Evolutionary conservation across 2,888 invertebrate genomes (phyloP), one percentile per base, ranked within the genome.

Genomic region (Drosophila kanekoi): DNA sequence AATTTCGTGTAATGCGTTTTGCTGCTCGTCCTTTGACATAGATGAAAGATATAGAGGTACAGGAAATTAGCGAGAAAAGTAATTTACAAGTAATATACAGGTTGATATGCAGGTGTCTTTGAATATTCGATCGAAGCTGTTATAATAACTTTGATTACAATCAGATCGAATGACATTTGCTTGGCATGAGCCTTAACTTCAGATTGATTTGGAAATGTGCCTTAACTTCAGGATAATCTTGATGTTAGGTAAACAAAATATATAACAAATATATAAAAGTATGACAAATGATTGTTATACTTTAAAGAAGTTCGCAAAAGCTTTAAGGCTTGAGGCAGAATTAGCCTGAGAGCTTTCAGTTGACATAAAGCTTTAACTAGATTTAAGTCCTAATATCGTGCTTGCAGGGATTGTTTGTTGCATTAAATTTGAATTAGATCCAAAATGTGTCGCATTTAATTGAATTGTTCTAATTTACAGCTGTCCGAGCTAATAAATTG

Each of bases 1-100:
- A 81, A 72, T 81, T 80, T 74, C 48, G 41, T 62, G 58, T 77
- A 71, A 80, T 76, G 68, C 47, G 72, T 56, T 72, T 65, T 68
- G 44, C 56, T 59, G 10, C 32, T 45, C 44, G 28, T 20, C 43
- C 69, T 53, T 45, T 58, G 52, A 14, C 48, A 9, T 38, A 56
- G 71, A 63, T 76, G 56, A 53, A 59, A 72, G 72, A 60, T 56
- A 32, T 4, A 43, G 14, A 14, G 10, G 57, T 2, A 38, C 14
- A 14, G 63, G 23, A 35, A 49, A 49, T 45, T 45, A 47, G 32
- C 23, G 38, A 20, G 23, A 14, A 28, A 35, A 35, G 9, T 28
- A 23, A 33, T 38, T 38, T 38, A 10, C 33, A 40, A 18, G 18
- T 14, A 47, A 13, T 28, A 28, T 28, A 28, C 8, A 23, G 23